Conservation (phyloP, 2,797 vertebrate genomes). For the Sebastes taczanowskii region DNA sequence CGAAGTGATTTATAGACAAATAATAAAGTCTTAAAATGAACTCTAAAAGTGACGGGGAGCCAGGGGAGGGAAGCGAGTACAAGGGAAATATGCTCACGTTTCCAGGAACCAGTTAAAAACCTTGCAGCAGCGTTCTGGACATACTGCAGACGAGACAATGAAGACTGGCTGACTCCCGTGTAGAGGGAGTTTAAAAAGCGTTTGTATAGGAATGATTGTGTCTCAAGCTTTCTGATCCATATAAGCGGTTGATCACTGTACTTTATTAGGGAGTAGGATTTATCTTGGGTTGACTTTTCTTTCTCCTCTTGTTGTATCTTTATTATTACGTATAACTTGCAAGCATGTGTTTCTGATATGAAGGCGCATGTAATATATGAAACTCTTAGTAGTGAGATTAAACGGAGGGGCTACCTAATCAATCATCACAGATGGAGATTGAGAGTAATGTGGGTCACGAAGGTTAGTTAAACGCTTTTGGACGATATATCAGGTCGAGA, state of each 20-base stretch:
- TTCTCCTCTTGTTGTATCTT: background rate
- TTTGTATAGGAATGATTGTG: background rate
- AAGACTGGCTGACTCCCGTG: too few species aligned
- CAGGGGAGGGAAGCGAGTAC: too few species aligned
- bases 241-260: background rate
- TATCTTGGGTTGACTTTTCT: background rate
- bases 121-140: too few species aligned
- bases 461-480: slow-evolving; percentile 4
- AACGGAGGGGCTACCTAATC: background rate
- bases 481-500: background rate
- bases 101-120: too few species aligned
- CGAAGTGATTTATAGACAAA: too few species aligned
- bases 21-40: too few species aligned
- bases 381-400: background rate
- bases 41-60: fast-evolving
- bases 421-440: background rate
- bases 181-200: too few species aligned
- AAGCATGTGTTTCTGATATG: background rate
- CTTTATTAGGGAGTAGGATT: background rate
- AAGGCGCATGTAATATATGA: background rate
- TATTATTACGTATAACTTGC: background rate
- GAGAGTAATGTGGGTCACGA: background rate
- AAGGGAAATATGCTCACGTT: too few species aligned
- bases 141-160: too few species aligned
- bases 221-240: background rate